Evolutionary conservation across 1,140 invertebrate genomes (phyloP).

Genomic region (Riptortus pedestris): DNA sequence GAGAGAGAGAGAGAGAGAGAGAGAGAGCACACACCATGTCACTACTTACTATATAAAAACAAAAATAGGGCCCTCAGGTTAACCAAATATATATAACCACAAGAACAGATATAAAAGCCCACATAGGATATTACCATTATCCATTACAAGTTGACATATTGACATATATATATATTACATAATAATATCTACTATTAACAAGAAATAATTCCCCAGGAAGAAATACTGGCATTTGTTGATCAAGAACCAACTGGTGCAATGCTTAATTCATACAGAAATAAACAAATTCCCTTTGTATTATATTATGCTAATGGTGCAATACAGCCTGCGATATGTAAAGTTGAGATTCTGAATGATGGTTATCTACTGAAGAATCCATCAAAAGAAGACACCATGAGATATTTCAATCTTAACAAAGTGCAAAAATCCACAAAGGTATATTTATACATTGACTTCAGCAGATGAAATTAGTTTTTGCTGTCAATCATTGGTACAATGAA

Average conservation of each 20-base stretch:
- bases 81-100: no score
- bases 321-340: slow-evolving; percentile 6
- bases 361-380: background rate
- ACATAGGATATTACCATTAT: no score
- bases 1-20: no score
- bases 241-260: background rate
- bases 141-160: no score
- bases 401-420: background rate
- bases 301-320: background rate
- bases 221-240: background rate
- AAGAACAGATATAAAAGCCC: no score
- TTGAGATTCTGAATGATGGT: background rate
- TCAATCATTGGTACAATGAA: background rate
- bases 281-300: background rate
- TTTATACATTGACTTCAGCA: background rate
- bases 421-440: background rate
- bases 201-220: background rate
- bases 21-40: no score
- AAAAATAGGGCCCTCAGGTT: no score
- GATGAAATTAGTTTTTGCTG: background rate
- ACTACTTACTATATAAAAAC: no score
- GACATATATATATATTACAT: no score
- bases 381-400: background rate
- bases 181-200: no score
- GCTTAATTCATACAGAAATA: background rate